Base-by-base conservation (phyloP, 2,888 invertebrate species). In the Yponomeuta evonymella region DNA sequence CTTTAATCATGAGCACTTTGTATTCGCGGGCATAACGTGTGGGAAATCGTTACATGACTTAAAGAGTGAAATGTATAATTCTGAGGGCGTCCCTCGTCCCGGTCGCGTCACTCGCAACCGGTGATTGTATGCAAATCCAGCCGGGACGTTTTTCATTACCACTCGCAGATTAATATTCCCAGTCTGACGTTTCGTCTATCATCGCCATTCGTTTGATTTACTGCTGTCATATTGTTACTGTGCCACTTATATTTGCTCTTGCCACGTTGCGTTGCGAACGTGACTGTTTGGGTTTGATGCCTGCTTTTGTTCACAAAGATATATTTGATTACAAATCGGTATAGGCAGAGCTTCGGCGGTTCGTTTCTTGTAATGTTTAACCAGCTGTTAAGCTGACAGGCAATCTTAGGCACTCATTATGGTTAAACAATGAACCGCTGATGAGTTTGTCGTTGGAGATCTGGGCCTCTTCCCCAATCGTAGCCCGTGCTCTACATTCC, bases 51-150 rank as follows among this genome's bases (percentile, higher is more conserved):
- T 83, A 85, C 83, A 84, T 84, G 84, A 86, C 81, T 79, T 75
- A 75, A 77, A 83, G 51, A 85, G 79, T 80, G n/a, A 62, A 77
- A 79, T 77, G 73, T 73, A 70, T 75, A 73, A 72, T 65, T 65
- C 65, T 33, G 65, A 65, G 65, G 65, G 65, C 65, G 30, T 30
- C 30, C 11, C 65, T 12, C 3, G 65, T 30, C 65, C 65, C 29
- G 30, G 30, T 65, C 12, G 65, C 33, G 33, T 30, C 65, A 65
- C 33, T 83, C 84, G 80, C 83, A 83, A 82, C 84, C 84, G 87
- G 85, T 86, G 85, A 90, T 89, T 90, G 88, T 90, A 89, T 90
- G 90, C 86, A 87, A 90, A 90, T 86, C 79, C 83, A 75, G 81
- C 77, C 78, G 78, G 81, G 83, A 82, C 78, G 83, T 84, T 87